Evolutionary conservation across 2,797 vertebrate genomes (phyloP).

Genomic region (Emydoidea blandingii): DNA sequence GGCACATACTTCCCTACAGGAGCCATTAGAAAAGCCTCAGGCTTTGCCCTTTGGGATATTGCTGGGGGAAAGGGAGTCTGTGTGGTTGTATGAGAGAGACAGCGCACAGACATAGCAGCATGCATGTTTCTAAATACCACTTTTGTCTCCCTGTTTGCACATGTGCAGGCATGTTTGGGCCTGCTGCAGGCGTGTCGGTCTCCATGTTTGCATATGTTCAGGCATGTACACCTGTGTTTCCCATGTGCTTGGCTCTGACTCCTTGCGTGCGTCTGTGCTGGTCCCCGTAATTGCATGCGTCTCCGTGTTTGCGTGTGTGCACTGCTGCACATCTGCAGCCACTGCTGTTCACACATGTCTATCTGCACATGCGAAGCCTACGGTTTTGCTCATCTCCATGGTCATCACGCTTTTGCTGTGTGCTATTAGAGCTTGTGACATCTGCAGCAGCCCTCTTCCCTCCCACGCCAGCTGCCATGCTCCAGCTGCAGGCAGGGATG

Average conservation of each 20-base stretch:
- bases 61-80: not conserved
- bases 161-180: not conserved
- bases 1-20: not conserved
- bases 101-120: not conserved
- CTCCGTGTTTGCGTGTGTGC: fast-evolving
- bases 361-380: not conserved
- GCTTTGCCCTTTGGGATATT: not conserved
- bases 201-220: fast-evolving
- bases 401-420: not conserved
- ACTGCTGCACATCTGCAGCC: too few relatives aligned
- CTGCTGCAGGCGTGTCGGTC: not conserved
- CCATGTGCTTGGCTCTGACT: not conserved
- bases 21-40: not conserved
- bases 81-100: not conserved
- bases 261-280: not conserved
- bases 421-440: not conserved
- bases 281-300: not conserved
- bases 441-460: not conserved
- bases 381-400: not conserved
- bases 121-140: fast-evolving
- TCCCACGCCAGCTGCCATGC: not conserved
- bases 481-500: not conserved
- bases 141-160: not conserved
- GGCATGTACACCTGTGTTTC: not conserved
- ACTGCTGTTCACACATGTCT: not conserved